Base-by-base conservation (phyloP, 2,113 vertebrate species). In the Ranitomeya variabilis region DNA sequence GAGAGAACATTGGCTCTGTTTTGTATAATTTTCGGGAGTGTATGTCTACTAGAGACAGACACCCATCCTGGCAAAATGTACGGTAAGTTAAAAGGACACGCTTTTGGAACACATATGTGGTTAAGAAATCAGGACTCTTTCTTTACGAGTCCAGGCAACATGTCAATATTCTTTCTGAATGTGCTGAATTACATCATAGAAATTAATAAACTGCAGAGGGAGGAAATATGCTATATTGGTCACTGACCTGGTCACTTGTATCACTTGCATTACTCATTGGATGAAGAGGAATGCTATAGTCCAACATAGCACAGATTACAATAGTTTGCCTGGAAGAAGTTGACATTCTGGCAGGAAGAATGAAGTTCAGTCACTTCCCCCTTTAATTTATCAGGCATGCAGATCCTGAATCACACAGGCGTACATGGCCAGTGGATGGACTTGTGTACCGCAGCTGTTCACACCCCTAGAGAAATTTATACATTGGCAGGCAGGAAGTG, bases 361-460 rank as follows among this genome's bases (percentile, higher is more conserved):
- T 82, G 23, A 83, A 23, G 12, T 59, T 67, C 18, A 66, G 71
- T 78, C 82, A 89, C 52, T 85, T 78, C 87, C 87, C 45, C 26
- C 18, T 66, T 57, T 66, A 67, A 59, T 77, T 54, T 26, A 8
- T 57, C 16, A 71, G 52, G 37, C 85, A 71, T 67, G 67, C 59
- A 67, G 52, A 31, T 31, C 71, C 80, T 89, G 87, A 89, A 51
- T 85, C 87, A 84, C 74, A 26, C 71, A 15, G 60, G 71, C 59
- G 18, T 84, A 83, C 62, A 37, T 83, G 71, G 71, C 71, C 82
- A 45, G 51, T 21, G 54, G 45, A 66, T 26, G 8, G 45, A 45
- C 51, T 21, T 52, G 12, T 52, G 10, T n/a, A n/a, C 14, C 26
- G 73, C 81, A 78, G 87, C 81, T 89, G 81, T 26, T 84, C 87